Conservation (phyloP, 1,140 invertebrate species). For the Globodera ellingtonae region DNA sequence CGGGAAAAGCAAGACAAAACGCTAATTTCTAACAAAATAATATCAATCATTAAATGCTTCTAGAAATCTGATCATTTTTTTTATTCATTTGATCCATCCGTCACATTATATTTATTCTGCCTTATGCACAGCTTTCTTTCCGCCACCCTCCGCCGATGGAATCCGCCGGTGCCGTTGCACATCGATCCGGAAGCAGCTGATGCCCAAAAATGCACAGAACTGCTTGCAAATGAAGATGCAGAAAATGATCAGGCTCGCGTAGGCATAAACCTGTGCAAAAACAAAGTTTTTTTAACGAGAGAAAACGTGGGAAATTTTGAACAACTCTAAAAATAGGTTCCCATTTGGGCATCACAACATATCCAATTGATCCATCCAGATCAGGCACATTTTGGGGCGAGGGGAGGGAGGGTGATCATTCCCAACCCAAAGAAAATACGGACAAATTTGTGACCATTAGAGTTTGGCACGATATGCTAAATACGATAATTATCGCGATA, state of each 20-base stretch:
- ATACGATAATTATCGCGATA: too few species aligned
- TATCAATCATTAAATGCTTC: background rate
- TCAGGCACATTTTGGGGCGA: too few species aligned
- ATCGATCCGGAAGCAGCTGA: slow-evolving; percentile 42
- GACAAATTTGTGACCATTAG: too few species aligned
- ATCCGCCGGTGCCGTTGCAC: background rate
- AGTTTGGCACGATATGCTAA: too few species aligned
- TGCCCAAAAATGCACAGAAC: slow-evolving; percentile 57
- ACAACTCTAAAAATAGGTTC: too few species aligned
- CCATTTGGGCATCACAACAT: too few species aligned
- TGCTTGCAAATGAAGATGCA: slow-evolving; percentile 54
- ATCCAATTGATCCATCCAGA: too few species aligned
- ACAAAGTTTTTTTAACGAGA: slow-evolving; percentile 23
- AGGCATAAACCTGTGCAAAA: slow-evolving; percentile 58
- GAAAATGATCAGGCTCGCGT: slow-evolving; percentile 54
- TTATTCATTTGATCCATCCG: background rate
- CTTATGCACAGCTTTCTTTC: background rate
- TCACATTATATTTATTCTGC: background rate
- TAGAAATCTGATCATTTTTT: background rate
- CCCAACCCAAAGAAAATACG: too few species aligned
- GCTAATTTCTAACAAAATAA: too few species aligned
- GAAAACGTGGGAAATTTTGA: background rate
- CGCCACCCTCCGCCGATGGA: background rate
- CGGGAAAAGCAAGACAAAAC: too few species aligned
- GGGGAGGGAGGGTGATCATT: too few species aligned